Evolutionary conservation across 2,797 vertebrate genomes (phyloP).

Genomic region (Poeciliopsis turneri): DNA sequence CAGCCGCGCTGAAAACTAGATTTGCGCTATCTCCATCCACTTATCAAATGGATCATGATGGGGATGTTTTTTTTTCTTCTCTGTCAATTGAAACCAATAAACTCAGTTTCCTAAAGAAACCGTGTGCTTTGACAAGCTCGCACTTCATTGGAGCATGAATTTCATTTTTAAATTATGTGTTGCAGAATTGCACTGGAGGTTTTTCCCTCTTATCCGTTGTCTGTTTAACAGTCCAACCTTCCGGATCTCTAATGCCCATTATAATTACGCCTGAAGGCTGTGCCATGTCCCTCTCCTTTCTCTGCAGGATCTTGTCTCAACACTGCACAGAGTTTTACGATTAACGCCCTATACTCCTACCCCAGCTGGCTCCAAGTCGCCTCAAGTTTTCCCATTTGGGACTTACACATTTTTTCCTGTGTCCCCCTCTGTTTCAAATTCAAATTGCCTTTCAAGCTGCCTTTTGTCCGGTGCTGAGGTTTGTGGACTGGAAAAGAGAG

Average conservation of each 20-base stretch:
- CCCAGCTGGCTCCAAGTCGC: conserved; percentile 53
- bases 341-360: conserved; percentile 36
- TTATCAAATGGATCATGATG: conserved; percentile 17
- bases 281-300: conserved; percentile 26
- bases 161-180: neutral
- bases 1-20: conserved; percentile 60
- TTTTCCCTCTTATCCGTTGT: conserved; percentile 26
- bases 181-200: neutral
- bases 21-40: conserved; percentile 31
- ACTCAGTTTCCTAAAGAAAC: neutral
- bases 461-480: conserved; percentile 79
- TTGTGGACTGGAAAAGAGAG: conserved; percentile 81
- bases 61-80: neutral
- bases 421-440: conserved; percentile 80
- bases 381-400: conserved; percentile 65
- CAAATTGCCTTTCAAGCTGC: conserved; percentile 79
- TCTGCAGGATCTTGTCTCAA: conserved; percentile 67
- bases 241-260: conserved; percentile 52
- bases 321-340: conserved; percentile 47
- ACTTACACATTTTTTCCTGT: conserved; percentile 53
- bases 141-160: neutral
- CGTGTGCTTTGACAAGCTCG: neutral
- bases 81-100: neutral
- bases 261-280: conserved; percentile 40
- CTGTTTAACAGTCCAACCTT: conserved; percentile 39